phyloP scores from a whole-genome alignment of 2,888 invertebrate genomes.

The Hirtodrosophila confusa region DNA sequence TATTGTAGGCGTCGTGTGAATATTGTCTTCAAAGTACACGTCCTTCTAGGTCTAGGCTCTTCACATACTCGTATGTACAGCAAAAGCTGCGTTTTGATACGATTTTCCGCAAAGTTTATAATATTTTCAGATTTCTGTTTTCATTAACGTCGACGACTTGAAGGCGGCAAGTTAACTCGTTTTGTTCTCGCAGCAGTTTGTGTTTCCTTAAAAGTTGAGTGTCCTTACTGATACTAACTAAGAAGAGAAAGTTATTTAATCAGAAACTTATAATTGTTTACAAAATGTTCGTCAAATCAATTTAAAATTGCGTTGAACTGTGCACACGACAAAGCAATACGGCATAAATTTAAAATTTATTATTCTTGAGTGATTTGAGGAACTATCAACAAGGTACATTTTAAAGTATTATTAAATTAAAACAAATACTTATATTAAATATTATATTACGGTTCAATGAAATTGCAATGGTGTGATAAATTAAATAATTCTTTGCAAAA shows the following conservation, averaged over 20 bases:
- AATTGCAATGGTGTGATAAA: no score
- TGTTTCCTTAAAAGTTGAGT: slow-evolving; percentile 10
- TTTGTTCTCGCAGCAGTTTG: slow-evolving; percentile 8
- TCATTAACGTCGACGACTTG: slow-evolving; percentile 66
- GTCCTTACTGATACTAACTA: neutral
- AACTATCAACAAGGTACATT: no score
- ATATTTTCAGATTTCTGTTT: slow-evolving; percentile 41
- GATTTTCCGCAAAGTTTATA: slow-evolving; percentile 31
- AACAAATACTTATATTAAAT: no score
- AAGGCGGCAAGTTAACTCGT: slow-evolving; percentile 58
- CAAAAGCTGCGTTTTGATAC: slow-evolving; percentile 11
- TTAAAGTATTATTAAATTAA: no score
- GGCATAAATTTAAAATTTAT: no score
- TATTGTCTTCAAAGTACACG: slow-evolving; percentile 35
- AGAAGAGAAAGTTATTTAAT: neutral
- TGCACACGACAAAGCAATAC: no score
- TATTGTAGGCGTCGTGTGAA: slow-evolving; percentile 48
- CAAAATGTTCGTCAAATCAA: no score
- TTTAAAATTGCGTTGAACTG: no score
- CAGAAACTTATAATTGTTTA: neutral
- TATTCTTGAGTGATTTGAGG: no score
- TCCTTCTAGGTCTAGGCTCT: slow-evolving; percentile 13
- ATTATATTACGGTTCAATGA: no score
- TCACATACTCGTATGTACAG: slow-evolving; percentile 22
- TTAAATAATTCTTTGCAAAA: no score